Evolutionary conservation across 2,888 invertebrate species (phyloP).

Genomic region (Zygaena filipendulae): DNA sequence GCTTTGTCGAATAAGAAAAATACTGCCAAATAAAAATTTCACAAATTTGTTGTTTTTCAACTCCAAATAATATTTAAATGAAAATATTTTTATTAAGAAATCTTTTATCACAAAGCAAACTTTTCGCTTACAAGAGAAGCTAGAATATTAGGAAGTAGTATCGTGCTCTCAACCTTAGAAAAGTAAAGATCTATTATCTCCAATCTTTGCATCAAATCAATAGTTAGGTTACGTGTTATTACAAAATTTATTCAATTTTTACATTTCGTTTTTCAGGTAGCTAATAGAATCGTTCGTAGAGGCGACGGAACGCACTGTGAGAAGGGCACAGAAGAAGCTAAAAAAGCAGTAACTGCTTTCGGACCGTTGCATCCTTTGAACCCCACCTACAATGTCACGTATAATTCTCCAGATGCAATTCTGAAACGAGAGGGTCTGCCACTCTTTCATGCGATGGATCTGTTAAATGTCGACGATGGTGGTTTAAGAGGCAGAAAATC

Average conservation of each 20-base stretch:
- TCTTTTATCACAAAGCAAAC: too few species aligned
- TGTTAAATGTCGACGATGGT: constrained; percentile 20
- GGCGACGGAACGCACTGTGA: constrained; percentile 74
- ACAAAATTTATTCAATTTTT: constrained; percentile 5
- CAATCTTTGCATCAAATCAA: not conserved
- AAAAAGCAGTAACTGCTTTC: constrained; percentile 30
- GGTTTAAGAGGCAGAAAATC: constrained; percentile 12
- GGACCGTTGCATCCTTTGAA: constrained; percentile 50
- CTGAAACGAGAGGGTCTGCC: constrained; percentile 41
- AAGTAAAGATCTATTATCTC: too few species aligned
- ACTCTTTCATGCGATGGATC: constrained; percentile 40
- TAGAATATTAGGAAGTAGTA: too few species aligned
- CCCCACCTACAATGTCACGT: constrained; percentile 38
- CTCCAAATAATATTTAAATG: too few species aligned
- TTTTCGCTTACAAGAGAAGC: too few species aligned
- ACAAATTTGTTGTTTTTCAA: too few species aligned
- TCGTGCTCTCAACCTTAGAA: too few species aligned
- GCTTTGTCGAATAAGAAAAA: too few species aligned
- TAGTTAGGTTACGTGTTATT: too few species aligned
- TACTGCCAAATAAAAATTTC: too few species aligned
- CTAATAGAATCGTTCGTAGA: constrained; percentile 66
- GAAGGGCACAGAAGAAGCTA: constrained; percentile 48
- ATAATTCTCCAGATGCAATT: constrained; percentile 28
- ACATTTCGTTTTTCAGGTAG: constrained; percentile 34
- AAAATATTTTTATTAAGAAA: too few species aligned